A percentile compares a stretch with the other conserved stretches of the same genome.
These are phyloP conservation scores for Scylla paramamosain DNA, from an alignment of 1,140 invertebrate genomes.

Conservation along the genomic window DNA sequence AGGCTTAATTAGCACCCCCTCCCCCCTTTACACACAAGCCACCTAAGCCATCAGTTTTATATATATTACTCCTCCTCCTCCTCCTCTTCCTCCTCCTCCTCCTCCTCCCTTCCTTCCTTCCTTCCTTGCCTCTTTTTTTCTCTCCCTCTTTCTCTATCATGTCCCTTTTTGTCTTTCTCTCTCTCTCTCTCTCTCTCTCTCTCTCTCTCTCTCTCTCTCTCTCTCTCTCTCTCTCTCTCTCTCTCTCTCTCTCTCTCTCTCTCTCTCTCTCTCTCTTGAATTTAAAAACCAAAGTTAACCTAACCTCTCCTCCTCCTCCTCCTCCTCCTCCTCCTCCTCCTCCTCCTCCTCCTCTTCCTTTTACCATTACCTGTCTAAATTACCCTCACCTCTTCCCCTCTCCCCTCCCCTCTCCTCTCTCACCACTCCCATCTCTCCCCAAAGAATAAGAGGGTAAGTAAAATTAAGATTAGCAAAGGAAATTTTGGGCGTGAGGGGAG, in stretches of 20 bases:
- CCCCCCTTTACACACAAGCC: background rate
- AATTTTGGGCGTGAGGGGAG: too few relatives aligned
- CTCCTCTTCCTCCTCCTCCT: background rate
- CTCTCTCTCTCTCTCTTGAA: background rate
- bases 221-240: background rate
- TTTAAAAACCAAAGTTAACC: background rate
- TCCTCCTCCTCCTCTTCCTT: background rate
- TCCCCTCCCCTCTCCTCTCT: too few relatives aligned
- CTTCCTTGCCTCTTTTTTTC: background rate
- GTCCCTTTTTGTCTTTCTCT: background rate
- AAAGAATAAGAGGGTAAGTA: too few relatives aligned
- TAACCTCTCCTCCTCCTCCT: background rate
- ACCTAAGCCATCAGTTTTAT: background rate
- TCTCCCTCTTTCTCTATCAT: too few relatives aligned
- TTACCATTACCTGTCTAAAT: background rate
- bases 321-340: background rate
- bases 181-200: too few relatives aligned
- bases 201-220: background rate
- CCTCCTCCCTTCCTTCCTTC: background rate
- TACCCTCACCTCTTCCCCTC: too few relatives aligned
- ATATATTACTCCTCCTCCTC: background rate
- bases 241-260: background rate
- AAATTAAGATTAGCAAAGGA: too few relatives aligned
- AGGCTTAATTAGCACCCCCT: background rate
- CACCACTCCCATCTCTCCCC: too few relatives aligned